These are phyloP conservation scores for Bostrychus sinensis DNA, from an alignment of 2,113 vertebrate species.

Conservation along the genomic window DNA sequence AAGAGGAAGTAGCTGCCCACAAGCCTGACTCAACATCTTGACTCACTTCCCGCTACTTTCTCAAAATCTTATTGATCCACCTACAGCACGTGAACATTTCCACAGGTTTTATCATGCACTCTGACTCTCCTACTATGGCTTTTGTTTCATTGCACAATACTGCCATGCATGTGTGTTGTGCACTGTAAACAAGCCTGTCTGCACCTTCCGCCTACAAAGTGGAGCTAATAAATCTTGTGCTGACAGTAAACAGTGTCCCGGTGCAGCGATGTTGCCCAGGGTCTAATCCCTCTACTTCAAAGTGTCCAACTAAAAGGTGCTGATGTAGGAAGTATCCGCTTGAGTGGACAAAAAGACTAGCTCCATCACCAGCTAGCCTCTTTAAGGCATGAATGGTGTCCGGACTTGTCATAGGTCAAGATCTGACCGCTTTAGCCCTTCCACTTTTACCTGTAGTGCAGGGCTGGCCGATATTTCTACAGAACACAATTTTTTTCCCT, in stretches of 20 bases:
- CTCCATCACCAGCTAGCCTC: conserved; percentile 33
- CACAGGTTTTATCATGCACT: neutral
- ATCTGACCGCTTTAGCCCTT: conserved; percentile 17
- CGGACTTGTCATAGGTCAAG: conserved; percentile 53
- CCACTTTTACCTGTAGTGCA: conserved; percentile 4
- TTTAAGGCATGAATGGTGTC: conserved; percentile 27
- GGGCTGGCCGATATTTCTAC: no score
- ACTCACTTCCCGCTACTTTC: conserved; percentile 24
- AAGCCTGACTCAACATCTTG: conserved; percentile 15
- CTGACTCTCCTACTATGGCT: neutral
- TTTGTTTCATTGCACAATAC: conserved; percentile 19
- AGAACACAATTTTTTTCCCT: no score
- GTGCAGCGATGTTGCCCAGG: conserved; percentile 19
- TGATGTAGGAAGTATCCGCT: conserved; percentile 47
- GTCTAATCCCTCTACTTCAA: conserved; percentile 62
- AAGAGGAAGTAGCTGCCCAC: neutral
- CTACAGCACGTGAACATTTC: neutral
- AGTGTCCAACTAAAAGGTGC: conserved; percentile 58
- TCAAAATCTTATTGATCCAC: neutral
- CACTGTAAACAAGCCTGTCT: conserved; percentile 42
- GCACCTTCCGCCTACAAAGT: conserved; percentile 54
- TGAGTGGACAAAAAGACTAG: conserved; percentile 49
- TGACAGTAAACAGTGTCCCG: conserved; percentile 56
- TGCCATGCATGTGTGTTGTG: conserved; percentile 14
- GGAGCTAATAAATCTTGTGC: conserved; percentile 65